A percentile compares a stretch with the other conserved stretches of the same genome.
Evolutionary conservation across 2,113 vertebrate genomes (phyloP).

Genomic region (Cottus gobio): DNA sequence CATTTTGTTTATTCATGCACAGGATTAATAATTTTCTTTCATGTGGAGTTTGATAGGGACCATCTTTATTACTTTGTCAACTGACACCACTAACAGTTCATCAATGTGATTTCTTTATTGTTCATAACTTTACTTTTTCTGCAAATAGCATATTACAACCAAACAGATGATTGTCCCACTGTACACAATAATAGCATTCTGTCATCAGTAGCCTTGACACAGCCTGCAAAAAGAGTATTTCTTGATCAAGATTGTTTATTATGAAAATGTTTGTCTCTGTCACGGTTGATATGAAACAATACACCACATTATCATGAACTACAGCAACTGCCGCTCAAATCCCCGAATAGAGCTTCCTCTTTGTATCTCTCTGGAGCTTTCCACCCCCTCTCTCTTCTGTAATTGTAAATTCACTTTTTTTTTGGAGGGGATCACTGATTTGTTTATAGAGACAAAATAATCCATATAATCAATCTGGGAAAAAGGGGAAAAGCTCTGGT

Average conservation of each 20-base stretch:
- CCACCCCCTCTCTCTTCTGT: conserved; percentile 18
- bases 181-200: background rate
- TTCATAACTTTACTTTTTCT: background rate
- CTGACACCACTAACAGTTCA: background rate
- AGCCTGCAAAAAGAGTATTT: background rate
- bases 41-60: background rate
- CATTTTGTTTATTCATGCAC: too few relatives aligned
- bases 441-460: conserved; percentile 64
- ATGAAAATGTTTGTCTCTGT: background rate
- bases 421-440: conserved; percentile 26
- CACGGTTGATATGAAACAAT: background rate
- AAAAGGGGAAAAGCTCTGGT: conserved; percentile 35
- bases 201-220: background rate
- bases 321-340: conserved; percentile 25
- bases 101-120: background rate
- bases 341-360: background rate
- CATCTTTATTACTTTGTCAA: background rate
- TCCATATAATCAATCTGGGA: conserved; percentile 64
- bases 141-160: background rate
- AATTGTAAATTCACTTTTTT: conserved; percentile 61
- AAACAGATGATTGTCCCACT: background rate
- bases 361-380: conserved; percentile 30
- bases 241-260: background rate
- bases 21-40: background rate
- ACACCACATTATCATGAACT: conserved; percentile 17